These are phyloP conservation scores for Coenobita brevimanus DNA, from an alignment of 1,140 invertebrate genomes.

Conservation along the genomic window DNA sequence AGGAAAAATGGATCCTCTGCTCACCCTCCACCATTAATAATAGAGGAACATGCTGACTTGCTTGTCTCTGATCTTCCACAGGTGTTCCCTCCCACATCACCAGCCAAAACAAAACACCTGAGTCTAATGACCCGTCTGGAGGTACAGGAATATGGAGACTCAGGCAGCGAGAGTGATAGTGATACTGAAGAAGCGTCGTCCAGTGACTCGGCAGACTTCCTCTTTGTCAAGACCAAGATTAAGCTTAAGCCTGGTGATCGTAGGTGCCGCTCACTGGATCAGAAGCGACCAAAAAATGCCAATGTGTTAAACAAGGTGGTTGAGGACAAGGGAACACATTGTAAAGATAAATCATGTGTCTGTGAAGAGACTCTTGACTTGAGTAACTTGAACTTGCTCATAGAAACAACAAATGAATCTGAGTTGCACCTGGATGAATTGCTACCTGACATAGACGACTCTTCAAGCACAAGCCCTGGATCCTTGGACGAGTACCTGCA, in stretches of 20 bases:
- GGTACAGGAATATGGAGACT: slow-evolving; percentile 48
- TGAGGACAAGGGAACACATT: neutral
- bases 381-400: slow-evolving; percentile 32
- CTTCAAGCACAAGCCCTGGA: no score
- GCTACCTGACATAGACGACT: no score
- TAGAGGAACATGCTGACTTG: slow-evolving; percentile 35
- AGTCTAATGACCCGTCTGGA: slow-evolving; percentile 63
- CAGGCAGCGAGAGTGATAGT: slow-evolving; percentile 41
- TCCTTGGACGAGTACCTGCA: no score
- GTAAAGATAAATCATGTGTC: neutral
- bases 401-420: neutral
- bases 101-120: slow-evolving; percentile 64
- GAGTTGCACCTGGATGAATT: no score
- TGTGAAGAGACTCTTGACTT: slow-evolving; percentile 46
- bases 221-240: slow-evolving; percentile 63
- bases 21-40: neutral
- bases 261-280: slow-evolving; percentile 57
- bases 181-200: slow-evolving; percentile 51
- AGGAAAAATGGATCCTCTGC: neutral
- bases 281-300: slow-evolving; percentile 34
- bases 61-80: slow-evolving; percentile 36
- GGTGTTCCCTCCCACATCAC: slow-evolving; percentile 43
- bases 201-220: slow-evolving; percentile 54
- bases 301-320: slow-evolving; percentile 21
- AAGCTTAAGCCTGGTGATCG: slow-evolving; percentile 62